Conservation (phyloP, 2,888 invertebrate genomes). For the Hyposoter didymator region DNA sequence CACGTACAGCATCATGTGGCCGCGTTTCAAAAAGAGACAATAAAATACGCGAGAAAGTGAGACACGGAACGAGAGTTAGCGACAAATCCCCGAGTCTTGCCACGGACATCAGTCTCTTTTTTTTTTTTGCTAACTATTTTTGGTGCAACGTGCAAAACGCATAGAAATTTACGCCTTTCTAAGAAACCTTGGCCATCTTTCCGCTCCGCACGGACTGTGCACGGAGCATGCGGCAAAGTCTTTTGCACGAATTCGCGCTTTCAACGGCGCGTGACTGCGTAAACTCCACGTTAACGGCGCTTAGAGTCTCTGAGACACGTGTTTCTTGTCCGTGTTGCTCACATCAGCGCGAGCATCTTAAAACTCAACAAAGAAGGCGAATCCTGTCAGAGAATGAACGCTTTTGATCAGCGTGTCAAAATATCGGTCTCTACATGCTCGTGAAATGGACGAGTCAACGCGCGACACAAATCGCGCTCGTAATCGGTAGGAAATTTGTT, state of each 20-base stretch:
- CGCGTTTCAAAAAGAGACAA: slow-evolving; percentile 34
- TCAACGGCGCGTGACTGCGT: slow-evolving; percentile 80
- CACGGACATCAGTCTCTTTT: slow-evolving; percentile 46
- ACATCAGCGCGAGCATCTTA: neutral
- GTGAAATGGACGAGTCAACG: slow-evolving; percentile 57
- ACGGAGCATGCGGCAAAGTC: slow-evolving; percentile 35
- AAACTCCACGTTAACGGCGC: slow-evolving; percentile 77
- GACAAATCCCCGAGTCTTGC: slow-evolving; percentile 50
- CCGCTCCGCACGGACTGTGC: neutral
- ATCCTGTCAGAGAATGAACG: neutral
- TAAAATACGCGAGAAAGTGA: slow-evolving; percentile 17
- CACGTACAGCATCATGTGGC: slow-evolving; percentile 39
- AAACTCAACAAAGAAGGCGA: neutral
- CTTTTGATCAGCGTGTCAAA: slow-evolving; percentile 36
- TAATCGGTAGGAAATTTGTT: neutral
- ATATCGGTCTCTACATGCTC: slow-evolving; percentile 31
- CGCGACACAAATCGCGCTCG: neutral
- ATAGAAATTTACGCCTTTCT: slow-evolving; percentile 57
- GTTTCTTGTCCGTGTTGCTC: slow-evolving; percentile 23
- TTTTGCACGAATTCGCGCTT: slow-evolving; percentile 62
- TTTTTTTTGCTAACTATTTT: slow-evolving; percentile 62
- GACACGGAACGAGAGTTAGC: slow-evolving; percentile 18
- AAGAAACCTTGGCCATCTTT: slow-evolving; percentile 56
- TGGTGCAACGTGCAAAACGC: slow-evolving; percentile 38
- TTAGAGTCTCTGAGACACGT: slow-evolving; percentile 67